Evolutionary conservation across 2,797 vertebrate genomes (phyloP), one percentile per base, ranked within the genome.

Genomic region (Bothrops alternatus): DNA sequence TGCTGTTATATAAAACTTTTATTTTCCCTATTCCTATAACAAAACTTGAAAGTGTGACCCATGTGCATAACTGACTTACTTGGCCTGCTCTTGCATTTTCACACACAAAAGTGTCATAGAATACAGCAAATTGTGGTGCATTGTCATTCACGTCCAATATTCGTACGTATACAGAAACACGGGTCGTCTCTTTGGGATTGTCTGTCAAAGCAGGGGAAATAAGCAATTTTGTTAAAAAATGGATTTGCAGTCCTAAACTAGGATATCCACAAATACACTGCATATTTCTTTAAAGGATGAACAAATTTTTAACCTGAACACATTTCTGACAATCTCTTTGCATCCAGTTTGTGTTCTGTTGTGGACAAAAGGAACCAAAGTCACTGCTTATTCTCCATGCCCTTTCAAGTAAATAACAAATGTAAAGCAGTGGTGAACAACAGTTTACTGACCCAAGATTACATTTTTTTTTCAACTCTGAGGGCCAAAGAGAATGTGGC

Each of bases 71-170:
- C 93, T 50, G 3, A 93, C 96, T 95, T 96, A 99, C 99, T 99
- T 99, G 99, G 96, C 99, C 99, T 4, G 98, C 98, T 97, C 98
- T 99, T 93, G 99, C 99, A 90, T 99, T 99, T 98, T 99, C 99
- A 96, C 99, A 99, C 69, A 99, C 99, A 94, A 99, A 99, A 0
- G 99, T 99, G 93, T 99, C 99, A 1, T 99, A 99, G 95, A 99
- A 99, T 97, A 99, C 98, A 18, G 99, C 99, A 92, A 99, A 99
- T 95, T 99, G 98, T 0, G 99, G 99, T 5, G 99, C 99, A 78
- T 99, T 99, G 97, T 99, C 99, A 53, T 99, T 99, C 93, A 99
- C 98, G 60, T 99, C 99, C 94, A 99, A 95, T 95, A 99, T 99
- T 95, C 98, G 98, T 96, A 99, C 99, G 78, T 98, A 99, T 92